Percentiles rank a stretch among this genome's conserved stretches.
Conservation (phyloP, 2,797 vertebrate species). For the Falco naumanni region DNA sequence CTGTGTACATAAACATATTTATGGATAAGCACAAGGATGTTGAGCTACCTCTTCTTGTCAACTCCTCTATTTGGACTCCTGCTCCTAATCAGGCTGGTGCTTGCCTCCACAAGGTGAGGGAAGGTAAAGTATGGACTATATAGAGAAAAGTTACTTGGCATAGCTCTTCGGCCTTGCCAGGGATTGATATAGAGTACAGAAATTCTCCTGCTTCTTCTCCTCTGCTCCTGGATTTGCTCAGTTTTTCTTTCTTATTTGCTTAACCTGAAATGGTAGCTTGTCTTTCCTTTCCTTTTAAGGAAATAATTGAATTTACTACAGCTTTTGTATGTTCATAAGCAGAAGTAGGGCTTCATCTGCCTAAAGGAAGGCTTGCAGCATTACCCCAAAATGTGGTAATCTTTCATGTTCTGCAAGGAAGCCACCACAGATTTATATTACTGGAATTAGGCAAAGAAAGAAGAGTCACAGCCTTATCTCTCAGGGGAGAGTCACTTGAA, state of each 20-base stretch:
- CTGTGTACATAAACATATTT: background rate
- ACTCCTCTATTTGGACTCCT: fast-evolving
- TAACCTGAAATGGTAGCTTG: background rate
- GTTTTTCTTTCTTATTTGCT: background rate
- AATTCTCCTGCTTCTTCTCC: background rate
- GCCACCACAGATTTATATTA: background rate
- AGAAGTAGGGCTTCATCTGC: background rate
- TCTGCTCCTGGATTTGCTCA: background rate
- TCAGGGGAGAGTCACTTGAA: background rate
- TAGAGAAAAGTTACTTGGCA: background rate
- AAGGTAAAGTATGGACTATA: background rate
- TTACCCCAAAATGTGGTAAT: background rate
- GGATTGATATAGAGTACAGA: background rate
- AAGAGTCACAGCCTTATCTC: background rate
- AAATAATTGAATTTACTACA: background rate
- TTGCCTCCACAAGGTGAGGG: background rate
- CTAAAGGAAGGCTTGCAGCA: background rate
- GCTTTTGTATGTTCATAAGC: background rate
- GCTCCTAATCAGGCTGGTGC: background rate
- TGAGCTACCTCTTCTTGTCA: background rate
- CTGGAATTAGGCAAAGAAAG: background rate
- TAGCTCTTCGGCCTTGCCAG: background rate
- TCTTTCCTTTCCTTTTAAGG: background rate
- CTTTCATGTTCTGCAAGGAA: background rate
- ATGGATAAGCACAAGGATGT: background rate